phyloP scores from a whole-genome alignment of 1,140 invertebrate genomes.

The Drosophila persimilis region DNA sequence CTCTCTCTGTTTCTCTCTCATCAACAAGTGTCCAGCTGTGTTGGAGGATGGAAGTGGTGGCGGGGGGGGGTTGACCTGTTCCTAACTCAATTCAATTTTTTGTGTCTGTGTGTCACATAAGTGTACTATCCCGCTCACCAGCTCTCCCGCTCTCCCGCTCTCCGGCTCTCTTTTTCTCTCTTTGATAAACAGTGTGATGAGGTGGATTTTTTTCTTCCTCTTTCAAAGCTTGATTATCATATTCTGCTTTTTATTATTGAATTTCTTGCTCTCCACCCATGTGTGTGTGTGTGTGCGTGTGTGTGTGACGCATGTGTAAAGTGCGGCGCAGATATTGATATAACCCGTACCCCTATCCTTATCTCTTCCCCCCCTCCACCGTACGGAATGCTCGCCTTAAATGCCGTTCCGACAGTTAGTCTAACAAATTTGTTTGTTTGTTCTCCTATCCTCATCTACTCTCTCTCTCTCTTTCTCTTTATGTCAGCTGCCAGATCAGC shows the following conservation, averaged over 20 bases:
- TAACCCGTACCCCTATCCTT: slow-evolving; percentile 16
- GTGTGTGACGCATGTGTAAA: slow-evolving; percentile 68
- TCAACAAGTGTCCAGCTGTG: slow-evolving; percentile 53
- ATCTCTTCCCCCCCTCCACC: background rate
- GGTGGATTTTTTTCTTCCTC: slow-evolving; percentile 32
- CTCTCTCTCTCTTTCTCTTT: background rate
- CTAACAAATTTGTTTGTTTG: slow-evolving; percentile 55
- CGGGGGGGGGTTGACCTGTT: slow-evolving; percentile 13
- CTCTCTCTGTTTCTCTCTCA: slow-evolving; percentile 27
- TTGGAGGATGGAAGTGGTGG: slow-evolving; percentile 32
- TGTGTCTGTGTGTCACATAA: slow-evolving; percentile 57
- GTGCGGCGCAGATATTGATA: slow-evolving; percentile 52
- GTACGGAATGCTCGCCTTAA: background rate
- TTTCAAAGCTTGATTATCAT: slow-evolving; percentile 56
- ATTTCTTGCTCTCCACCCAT: slow-evolving; percentile 43
- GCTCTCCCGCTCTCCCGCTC: slow-evolving; percentile 15
- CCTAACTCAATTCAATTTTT: slow-evolving; percentile 63
- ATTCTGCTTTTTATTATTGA: slow-evolving; percentile 69
- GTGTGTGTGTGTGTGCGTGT: slow-evolving; percentile 23
- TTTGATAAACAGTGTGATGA: slow-evolving; percentile 58
- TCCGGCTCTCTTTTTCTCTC: slow-evolving; percentile 23
- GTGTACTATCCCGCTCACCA: slow-evolving; percentile 33
- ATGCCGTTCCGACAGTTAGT: slow-evolving; percentile 42
- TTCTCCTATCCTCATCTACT: slow-evolving; percentile 24
- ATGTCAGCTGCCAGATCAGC: slow-evolving; percentile 67